A percentile compares a stretch with the other conserved stretches of the same genome.
phyloP scores from a whole-genome alignment of 2,888 invertebrate genomes.

The Noctua janthina region DNA sequence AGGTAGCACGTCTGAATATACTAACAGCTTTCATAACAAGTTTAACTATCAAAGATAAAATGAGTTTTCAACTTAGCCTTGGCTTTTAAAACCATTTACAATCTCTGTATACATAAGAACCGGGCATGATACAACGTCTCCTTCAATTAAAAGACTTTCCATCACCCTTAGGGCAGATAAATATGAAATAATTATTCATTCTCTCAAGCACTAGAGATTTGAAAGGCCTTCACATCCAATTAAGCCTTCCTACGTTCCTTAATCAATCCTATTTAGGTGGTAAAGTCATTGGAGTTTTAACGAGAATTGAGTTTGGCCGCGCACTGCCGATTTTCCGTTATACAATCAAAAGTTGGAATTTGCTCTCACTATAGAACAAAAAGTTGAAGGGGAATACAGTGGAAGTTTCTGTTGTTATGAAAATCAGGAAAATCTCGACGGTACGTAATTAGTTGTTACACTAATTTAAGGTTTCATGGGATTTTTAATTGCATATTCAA shows the following conservation, averaged over 20 bases:
- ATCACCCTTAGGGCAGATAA: conserved; percentile 45
- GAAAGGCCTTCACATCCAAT: conserved; percentile 68
- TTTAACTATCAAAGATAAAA: conserved; percentile 19
- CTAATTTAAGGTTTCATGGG: conserved; percentile 38
- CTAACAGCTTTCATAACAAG: not conserved
- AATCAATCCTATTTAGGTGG: conserved; percentile 69
- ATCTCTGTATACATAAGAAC: conserved; percentile 22
- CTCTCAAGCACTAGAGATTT: conserved; percentile 51
- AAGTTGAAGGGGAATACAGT: conserved; percentile 46
- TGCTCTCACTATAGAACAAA: conserved; percentile 59
- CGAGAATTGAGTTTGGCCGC: conserved; percentile 58
- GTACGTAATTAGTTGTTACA: conserved; percentile 53
- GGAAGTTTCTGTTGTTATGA: conserved; percentile 51
- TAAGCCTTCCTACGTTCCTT: conserved; percentile 67
- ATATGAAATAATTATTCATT: conserved; percentile 66
- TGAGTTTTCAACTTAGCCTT: not conserved
- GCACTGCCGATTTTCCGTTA: conserved; percentile 54
- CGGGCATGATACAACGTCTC: conserved; percentile 9
- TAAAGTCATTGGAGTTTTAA: conserved; percentile 68
- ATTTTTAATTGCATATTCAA: conserved; percentile 55
- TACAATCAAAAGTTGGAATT: conserved; percentile 62
- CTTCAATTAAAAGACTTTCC: conserved; percentile 39
- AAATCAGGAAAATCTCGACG: conserved; percentile 42
- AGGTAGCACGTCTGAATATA: not conserved
- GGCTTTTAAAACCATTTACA: conserved; percentile 20